A percentile compares a stretch with the other conserved stretches of the same genome.
These are phyloP conservation scores for Ectemnius cavifrons DNA, from an alignment of 2,888 invertebrate species.

Conservation along the genomic window DNA sequence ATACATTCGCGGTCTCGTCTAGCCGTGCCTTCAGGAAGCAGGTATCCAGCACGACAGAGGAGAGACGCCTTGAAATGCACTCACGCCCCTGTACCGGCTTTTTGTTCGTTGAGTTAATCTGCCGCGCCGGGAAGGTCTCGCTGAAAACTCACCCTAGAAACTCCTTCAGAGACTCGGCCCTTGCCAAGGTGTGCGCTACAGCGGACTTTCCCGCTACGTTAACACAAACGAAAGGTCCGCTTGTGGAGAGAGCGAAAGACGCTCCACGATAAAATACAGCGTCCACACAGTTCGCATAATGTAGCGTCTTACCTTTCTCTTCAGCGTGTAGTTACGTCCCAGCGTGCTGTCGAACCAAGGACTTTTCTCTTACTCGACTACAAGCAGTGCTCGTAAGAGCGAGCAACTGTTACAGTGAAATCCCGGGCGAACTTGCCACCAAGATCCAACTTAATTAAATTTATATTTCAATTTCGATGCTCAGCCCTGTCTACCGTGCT, in stretches of 20 bases:
- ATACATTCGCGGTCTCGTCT: conserved; percentile 1
- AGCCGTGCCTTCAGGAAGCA: neutral
- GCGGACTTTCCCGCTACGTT: conserved; percentile 39
- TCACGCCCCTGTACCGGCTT: conserved; percentile 50
- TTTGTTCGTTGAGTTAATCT: conserved; percentile 73
- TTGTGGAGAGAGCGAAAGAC: conserved; percentile 11
- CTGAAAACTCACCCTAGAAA: conserved; percentile 58
- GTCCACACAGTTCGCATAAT: conserved; percentile 51
- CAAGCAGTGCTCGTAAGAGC: neutral
- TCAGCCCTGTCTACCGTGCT: conserved; percentile 1
- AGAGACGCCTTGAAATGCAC: neutral
- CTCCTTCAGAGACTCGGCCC: conserved; percentile 57
- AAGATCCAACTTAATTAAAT: conserved; percentile 64
- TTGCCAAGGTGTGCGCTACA: conserved; percentile 15
- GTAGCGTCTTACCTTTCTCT: conserved; percentile 44
- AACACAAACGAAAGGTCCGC: too few species aligned
- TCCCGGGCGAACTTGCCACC: neutral
- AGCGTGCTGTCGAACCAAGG: conserved; percentile 14
- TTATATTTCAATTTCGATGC: conserved; percentile 64
- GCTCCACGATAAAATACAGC: conserved; percentile 65
- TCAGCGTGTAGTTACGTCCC: conserved; percentile 12
- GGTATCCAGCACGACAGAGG: conserved; percentile 6
- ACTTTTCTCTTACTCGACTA: conserved; percentile 14
- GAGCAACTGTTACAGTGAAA: neutral
- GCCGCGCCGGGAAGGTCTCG: conserved; percentile 64